Evolutionary conservation across 2,888 invertebrate species (phyloP).

Genomic region (Amphipyra tragopoginis): DNA sequence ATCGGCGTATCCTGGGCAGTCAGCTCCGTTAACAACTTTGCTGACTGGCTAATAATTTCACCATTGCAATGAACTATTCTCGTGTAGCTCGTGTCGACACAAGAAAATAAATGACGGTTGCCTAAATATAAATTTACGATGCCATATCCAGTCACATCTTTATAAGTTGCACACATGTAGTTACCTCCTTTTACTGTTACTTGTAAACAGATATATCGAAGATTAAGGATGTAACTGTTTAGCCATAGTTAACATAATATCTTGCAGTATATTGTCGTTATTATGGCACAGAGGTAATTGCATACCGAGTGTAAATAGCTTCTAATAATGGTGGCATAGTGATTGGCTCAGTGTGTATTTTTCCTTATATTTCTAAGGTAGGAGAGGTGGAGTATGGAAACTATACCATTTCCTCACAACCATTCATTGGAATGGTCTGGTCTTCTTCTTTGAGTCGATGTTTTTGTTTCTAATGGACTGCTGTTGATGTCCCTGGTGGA

Average conservation of each 20-base stretch:
- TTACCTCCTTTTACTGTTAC: constrained; percentile 72
- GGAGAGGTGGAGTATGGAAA: too few species aligned
- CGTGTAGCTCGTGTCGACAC: too few species aligned
- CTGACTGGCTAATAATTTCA: too few species aligned
- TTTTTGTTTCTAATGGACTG: too few species aligned
- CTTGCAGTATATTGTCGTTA: constrained; percentile 35
- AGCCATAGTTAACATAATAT: constrained; percentile 46
- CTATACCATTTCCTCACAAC: too few species aligned
- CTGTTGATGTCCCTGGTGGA: too few species aligned
- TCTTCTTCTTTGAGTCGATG: too few species aligned
- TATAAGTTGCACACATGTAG: constrained; percentile 50
- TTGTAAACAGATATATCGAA: constrained; percentile 69
- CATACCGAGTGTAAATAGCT: constrained; percentile 1
- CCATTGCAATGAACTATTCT: too few species aligned
- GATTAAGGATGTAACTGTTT: constrained; percentile 70
- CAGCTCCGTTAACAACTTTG: too few species aligned
- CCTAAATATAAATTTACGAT: background rate
- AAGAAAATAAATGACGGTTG: too few species aligned
- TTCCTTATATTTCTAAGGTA: constrained; percentile 5
- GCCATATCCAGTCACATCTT: constrained; percentile 56
- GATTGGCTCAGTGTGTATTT: constrained; percentile 4
- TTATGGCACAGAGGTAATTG: constrained; percentile 23
- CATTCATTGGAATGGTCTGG: too few species aligned
- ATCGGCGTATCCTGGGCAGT: too few species aligned
- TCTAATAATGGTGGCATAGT: background rate